Base-by-base conservation (phyloP, 2,113 vertebrate species). In the Alligator sinensis region DNA sequence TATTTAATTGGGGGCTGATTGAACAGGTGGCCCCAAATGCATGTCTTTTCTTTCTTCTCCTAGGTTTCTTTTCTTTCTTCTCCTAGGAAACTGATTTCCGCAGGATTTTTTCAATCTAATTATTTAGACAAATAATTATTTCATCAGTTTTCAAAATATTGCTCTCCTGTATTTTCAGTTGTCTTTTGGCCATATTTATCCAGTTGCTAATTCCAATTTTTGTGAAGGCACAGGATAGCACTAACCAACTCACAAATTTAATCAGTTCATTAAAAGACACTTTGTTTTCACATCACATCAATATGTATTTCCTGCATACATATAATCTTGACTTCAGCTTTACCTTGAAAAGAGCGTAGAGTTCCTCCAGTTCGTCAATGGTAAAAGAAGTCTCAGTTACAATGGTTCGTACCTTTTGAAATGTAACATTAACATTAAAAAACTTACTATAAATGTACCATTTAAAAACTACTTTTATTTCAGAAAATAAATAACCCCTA, bases 271-370 rank as follows among this genome's bases (percentile, higher is more conserved):
- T 13, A 63, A 17, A 82, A 86, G 81, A 91, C 60, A 87, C 11
- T 83, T 3, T 3, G 58, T 18, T 25, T 4, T 38, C 21, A 19
- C 28, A 60, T 10, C 1, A 89, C 83, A 4, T 10, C 72, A 86
- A 55, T 4, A 6, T 78, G 17, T 62, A 68, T 38, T 25, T 74
- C 64, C 72, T 57, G 30, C 10, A 86, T 34, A 18, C 15, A 87
- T 5, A 1, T 5, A 12, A 68, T 28, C 61, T 84, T 80, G 54
- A 79, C 34, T 90, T 38, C 28, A 54, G 59, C 95, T 96, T 97
- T 97, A 99, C 99, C 98, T 99, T 99, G 96, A 99, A 99, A 91
- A 99, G 98, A 6, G 98, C 98, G 55, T 99, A 99, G 1, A 99
- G 98, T 93, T 99, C 99, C 94, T 99, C 99, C 87, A 99, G 93